Percentiles rank a stretch among this genome's conserved stretches.
These are phyloP conservation scores for Oryctolagus cuniculus DNA, from an alignment of 2,113 vertebrate genomes.

Conservation along the genomic window DNA sequence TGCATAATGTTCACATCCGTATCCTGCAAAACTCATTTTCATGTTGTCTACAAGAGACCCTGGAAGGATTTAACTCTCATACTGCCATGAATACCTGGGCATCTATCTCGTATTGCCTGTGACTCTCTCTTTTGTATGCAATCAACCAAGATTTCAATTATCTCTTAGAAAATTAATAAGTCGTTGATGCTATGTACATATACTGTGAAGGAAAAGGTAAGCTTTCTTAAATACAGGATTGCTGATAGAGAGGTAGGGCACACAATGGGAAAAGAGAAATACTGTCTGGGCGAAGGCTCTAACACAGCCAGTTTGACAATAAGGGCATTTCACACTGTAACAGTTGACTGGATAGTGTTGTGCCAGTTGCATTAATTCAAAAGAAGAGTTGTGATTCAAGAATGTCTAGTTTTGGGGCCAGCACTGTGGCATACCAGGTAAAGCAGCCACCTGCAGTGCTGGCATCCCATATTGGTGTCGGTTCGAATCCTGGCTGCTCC, in stretches of 20 bases:
- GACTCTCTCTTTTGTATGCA: neutral
- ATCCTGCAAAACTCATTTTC: accelerated
- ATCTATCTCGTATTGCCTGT: accelerated
- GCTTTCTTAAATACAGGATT: accelerated
- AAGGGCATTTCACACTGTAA: no score
- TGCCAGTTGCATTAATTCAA: neutral
- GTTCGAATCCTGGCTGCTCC: no score
- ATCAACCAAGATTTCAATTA: neutral
- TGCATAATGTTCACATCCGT: accelerated
- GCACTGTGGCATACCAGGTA: no score
- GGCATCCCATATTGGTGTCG: no score
- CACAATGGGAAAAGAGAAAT: accelerated
- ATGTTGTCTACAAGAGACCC: accelerated
- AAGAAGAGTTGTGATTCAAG: neutral
- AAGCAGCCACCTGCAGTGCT: no score
- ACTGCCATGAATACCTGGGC: neutral
- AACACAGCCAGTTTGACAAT: accelerated
- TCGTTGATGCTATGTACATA: accelerated
- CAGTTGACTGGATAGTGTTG: accelerated
- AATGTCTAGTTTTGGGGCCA: no score
- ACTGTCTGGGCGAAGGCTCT: neutral
- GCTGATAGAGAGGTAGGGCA: accelerated
- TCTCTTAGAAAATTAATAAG: neutral
- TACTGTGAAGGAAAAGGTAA: accelerated
- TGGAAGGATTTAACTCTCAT: accelerated